These are phyloP conservation scores for Patiria miniata DNA, from an alignment of 35 echinoderm and acorn worm species.

Conservation along the genomic window DNA sequence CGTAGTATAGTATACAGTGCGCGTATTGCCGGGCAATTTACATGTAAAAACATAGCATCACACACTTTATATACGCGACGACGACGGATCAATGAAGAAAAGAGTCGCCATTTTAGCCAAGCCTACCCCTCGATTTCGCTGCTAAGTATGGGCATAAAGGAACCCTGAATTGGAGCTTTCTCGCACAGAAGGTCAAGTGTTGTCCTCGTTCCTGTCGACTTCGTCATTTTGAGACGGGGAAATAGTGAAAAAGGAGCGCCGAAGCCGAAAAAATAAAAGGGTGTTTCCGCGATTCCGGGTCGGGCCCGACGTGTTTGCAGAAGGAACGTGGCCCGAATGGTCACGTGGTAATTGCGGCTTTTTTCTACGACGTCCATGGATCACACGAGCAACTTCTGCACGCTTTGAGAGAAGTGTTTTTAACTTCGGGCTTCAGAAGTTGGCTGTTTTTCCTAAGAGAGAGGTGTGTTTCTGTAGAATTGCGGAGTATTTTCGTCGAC, in stretches of 20 bases:
- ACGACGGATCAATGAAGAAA: constrained; percentile 24
- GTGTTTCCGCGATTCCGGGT: constrained; percentile 23
- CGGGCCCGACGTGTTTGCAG: constrained; percentile 14
- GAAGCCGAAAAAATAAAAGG: constrained; percentile 8
- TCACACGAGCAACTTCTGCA: neutral
- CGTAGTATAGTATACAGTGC: neutral
- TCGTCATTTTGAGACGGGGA: neutral
- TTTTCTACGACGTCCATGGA: too few species aligned
- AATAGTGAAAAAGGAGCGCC: neutral
- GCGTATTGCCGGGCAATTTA: neutral
- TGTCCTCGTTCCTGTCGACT: neutral
- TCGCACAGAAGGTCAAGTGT: neutral
- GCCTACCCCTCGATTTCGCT: neutral
- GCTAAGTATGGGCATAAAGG: neutral
- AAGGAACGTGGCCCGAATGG: constrained; percentile 16
- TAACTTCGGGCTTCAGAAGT: neutral
- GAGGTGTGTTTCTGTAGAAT: constrained; percentile 4
- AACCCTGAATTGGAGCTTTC: neutral
- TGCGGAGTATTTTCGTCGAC: too few species aligned
- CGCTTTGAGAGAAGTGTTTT: neutral
- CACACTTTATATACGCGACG: neutral
- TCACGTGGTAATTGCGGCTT: constrained; percentile 25
- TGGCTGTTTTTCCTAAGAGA: neutral
- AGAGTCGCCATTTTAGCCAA: constrained; percentile 28
- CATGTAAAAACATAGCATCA: constrained; percentile 22